Evolutionary conservation across 2,113 vertebrate genomes (phyloP).

Genomic region (Myocastor coypus): DNA sequence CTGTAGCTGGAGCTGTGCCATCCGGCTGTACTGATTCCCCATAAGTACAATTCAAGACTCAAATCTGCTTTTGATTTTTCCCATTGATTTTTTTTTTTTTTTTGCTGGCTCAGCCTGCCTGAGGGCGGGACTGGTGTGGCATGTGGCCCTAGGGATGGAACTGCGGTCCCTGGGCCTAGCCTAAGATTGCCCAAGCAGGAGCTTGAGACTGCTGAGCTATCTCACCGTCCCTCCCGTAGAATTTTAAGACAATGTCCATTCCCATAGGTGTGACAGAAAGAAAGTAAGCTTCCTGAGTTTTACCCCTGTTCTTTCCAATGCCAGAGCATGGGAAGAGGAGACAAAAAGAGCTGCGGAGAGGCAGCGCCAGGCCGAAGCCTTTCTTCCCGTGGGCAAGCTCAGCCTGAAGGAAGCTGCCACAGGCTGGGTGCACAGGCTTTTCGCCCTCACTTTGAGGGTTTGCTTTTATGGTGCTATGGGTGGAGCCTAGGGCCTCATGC

Average conservation of each 20-base stretch:
- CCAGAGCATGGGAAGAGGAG: background rate
- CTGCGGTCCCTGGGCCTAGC: too few relatives aligned
- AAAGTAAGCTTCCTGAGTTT: background rate
- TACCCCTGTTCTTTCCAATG: background rate
- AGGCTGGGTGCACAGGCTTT: background rate
- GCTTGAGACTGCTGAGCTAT: too few relatives aligned
- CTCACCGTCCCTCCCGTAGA: background rate
- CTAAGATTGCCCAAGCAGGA: too few relatives aligned
- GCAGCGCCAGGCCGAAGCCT: accelerated
- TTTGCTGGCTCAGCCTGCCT: too few relatives aligned
- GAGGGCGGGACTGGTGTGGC: too few relatives aligned
- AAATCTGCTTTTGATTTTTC: background rate
- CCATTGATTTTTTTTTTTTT: background rate
- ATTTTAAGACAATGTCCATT: background rate
- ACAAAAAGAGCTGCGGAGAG: background rate
- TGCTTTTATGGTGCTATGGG: background rate
- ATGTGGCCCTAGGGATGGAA: too few relatives aligned
- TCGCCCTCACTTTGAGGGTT: background rate
- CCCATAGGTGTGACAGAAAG: background rate
- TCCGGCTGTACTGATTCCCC: background rate
- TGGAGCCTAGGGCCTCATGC: background rate
- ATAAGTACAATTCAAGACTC: background rate
- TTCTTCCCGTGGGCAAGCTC: background rate
- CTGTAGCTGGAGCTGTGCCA: accelerated
- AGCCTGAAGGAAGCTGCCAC: accelerated